These are phyloP conservation scores for Hippopotamyrus pictus DNA, from an alignment of 2,797 vertebrate genomes.

Conservation along the genomic window DNA sequence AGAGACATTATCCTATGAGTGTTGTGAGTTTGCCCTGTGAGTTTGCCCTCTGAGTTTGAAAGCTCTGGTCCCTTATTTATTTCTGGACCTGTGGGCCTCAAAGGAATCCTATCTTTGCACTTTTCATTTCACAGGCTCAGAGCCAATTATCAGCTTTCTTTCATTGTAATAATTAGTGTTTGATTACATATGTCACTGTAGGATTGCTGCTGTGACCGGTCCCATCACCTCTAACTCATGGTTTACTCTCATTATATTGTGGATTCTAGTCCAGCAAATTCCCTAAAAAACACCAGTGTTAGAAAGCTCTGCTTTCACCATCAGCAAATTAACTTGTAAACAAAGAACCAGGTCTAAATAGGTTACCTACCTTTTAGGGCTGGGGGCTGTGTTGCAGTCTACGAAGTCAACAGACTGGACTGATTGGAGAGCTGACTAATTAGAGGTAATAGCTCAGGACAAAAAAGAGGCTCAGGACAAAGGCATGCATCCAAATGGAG, in stretches of 20 bases:
- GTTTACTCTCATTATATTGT: background rate
- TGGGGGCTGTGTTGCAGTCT: background rate
- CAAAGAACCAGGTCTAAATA: background rate
- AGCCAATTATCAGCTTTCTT: constrained; percentile 10
- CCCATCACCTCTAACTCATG: background rate
- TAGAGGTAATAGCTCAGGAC: background rate
- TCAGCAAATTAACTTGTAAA: background rate
- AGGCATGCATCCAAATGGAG: background rate
- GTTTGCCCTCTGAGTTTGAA: background rate
- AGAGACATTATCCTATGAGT: background rate
- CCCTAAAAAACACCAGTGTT: background rate
- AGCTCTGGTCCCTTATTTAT: background rate
- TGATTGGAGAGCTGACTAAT: background rate
- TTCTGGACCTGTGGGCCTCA: background rate
- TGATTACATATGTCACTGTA: constrained; percentile 12
- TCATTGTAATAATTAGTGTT: constrained; percentile 6
- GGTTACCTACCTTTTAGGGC: background rate
- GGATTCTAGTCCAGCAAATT: background rate
- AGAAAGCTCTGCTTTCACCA: background rate
- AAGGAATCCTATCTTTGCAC: background rate
- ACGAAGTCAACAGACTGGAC: background rate
- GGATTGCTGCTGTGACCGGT: background rate
- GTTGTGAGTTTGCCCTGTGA: background rate
- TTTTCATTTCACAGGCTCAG: background rate
- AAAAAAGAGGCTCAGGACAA: background rate